These are phyloP conservation scores for Phyllostomus hastatus DNA, from an alignment of 2,113 vertebrate genomes.

Conservation along the genomic window DNA sequence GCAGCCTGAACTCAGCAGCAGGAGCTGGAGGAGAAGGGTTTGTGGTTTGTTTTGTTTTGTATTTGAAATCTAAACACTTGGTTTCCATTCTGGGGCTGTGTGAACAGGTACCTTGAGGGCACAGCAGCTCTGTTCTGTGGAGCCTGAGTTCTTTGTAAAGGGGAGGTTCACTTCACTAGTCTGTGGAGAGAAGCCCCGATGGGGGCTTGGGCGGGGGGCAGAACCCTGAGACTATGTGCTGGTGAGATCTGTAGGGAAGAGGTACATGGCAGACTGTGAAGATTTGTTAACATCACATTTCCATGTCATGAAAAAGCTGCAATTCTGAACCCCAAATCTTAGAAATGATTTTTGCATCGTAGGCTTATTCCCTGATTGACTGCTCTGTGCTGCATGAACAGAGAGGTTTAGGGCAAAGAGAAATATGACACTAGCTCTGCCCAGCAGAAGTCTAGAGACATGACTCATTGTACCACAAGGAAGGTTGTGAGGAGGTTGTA, in stretches of 20 bases:
- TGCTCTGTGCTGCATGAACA: too few relatives aligned
- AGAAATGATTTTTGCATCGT: not conserved
- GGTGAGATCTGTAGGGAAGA: not conserved
- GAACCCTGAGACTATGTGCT: not conserved
- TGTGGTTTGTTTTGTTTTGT: not conserved
- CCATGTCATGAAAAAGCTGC: not conserved
- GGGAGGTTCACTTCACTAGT: not conserved
- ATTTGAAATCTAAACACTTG: not conserved
- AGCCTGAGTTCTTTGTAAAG: not conserved
- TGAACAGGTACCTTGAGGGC: not conserved
- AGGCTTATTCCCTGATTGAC: not conserved
- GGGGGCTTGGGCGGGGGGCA: not conserved
- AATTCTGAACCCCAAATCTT: not conserved
- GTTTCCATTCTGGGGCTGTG: not conserved
- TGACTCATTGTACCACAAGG: not conserved
- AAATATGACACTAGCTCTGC: not conserved
- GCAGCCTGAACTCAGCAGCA: not conserved
- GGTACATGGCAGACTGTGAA: not conserved
- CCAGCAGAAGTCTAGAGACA: not conserved
- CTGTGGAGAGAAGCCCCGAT: not conserved
- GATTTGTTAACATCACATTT: not conserved
- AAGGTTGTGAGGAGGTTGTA: accelerated
- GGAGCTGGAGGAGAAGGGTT: not conserved
- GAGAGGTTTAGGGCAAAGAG: not conserved
- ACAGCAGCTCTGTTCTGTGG: not conserved